Base-by-base conservation (phyloP, 2,797 vertebrate species). In the Cynodonichthys magdalenae region DNA sequence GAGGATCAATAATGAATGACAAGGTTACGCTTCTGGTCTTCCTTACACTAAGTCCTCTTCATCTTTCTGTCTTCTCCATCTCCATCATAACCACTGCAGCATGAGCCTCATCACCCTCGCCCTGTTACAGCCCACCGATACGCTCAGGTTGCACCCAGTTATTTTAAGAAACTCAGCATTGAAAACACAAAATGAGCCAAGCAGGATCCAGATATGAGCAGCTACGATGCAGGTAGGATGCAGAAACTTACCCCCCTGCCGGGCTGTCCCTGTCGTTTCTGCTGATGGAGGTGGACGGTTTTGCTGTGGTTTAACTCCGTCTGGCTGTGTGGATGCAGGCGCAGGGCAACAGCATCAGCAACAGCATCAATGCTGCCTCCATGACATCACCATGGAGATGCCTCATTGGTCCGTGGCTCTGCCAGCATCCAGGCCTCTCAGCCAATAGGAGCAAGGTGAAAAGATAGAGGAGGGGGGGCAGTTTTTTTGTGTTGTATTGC, bases 281-380 rank as follows among this genome's bases (percentile, higher is more conserved):
- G 71, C 63, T 75, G 80, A 53, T 83, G 79, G 18, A 79, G 77
- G 19, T 77, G 74, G 81, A 77, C 61, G 59, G 24, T 68, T 24
- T 82, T 74, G 63, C 75, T 81, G 81, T 62, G 47, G 24, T 68
- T 81, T 82, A 66, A 63, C 81, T 59, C 75, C 5, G 80, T 89
- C 87, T 92, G 87, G 78, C 67, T 81, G 77, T 78, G 77, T 61
- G 51, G 87, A 89, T 84, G 74, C 87, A 89, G 87, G 83, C 80
- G 57, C 87, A 74, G 77, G 87, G 89, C 87, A 89, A 88, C 87
- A 90, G 90, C 88, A 91, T 90, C 89, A 88, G 88, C 89, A 90
- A 88, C 88, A 91, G 86, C 87, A 88, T 83, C 81, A 77, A 62
- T 15, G 67, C 87, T 79, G 82, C 81, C 78, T 83, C 57, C 77